phyloP scores from a whole-genome alignment of 2,113 vertebrate species.

The Archilochus colubris region DNA sequence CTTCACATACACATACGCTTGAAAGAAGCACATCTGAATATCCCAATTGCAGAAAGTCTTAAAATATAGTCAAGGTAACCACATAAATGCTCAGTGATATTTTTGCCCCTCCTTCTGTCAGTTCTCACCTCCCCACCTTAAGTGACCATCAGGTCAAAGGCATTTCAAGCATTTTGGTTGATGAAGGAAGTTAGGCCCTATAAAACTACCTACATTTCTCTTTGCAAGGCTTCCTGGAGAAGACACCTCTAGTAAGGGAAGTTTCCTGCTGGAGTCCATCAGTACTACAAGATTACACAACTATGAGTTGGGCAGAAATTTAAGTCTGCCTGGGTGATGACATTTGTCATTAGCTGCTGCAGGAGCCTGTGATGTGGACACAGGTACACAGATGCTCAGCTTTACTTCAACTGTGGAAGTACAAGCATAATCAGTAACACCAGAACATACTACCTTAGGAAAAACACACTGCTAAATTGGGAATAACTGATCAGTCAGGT shows the following conservation, averaged over 20 bases:
- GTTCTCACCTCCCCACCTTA: accelerated
- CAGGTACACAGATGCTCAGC: neutral
- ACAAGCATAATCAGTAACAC: neutral
- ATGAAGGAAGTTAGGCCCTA: neutral
- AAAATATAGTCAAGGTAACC: neutral
- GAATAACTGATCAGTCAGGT: neutral
- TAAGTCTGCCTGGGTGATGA: neutral
- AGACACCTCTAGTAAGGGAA: neutral
- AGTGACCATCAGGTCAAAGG: neutral
- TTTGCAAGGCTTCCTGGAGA: neutral
- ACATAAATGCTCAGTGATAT: neutral
- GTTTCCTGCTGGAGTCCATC: neutral
- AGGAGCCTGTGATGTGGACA: neutral
- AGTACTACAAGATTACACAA: neutral
- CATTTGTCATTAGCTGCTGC: neutral
- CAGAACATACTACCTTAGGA: conserved; percentile 4
- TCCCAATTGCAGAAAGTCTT: neutral
- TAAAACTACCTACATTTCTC: neutral
- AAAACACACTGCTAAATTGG: neutral
- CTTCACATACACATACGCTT: neutral
- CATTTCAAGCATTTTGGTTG: neutral
- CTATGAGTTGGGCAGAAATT: neutral
- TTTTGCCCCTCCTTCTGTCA: neutral
- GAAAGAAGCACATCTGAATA: neutral
- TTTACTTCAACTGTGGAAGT: neutral